Evolutionary conservation across 2,888 invertebrate genomes (phyloP).

Genomic region (Acrobasis consociella): DNA sequence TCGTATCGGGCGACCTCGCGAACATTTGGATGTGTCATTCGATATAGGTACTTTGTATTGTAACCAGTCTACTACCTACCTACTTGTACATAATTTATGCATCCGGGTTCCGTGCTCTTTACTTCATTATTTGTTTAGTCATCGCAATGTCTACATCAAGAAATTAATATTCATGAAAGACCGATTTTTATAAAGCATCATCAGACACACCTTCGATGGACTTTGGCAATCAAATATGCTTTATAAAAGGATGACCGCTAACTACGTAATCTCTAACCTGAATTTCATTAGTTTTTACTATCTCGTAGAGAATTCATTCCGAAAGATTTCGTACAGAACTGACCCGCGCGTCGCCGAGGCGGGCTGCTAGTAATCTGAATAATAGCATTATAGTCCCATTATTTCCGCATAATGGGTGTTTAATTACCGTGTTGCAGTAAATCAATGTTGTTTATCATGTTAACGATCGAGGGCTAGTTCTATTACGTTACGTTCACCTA

Average conservation of each 20-base stretch:
- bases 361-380: slow-evolving; percentile 22
- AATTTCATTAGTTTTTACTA: too few species aligned
- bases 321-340: too few species aligned
- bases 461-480: slow-evolving; percentile 34
- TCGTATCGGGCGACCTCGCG: slow-evolving; percentile 51
- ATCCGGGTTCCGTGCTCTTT: slow-evolving; percentile 58
- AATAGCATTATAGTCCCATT: slow-evolving; percentile 27
- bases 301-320: too few species aligned
- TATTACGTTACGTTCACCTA: not conserved
- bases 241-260: too few species aligned
- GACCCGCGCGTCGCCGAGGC: too few species aligned
- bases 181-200: not conserved
- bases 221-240: too few species aligned
- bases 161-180: not conserved
- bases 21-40: slow-evolving; percentile 52
- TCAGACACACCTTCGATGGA: too few species aligned
- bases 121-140: slow-evolving; percentile 52
- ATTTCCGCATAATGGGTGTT: slow-evolving; percentile 41
- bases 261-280: too few species aligned
- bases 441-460: slow-evolving; percentile 35
- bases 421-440: slow-evolving; percentile 43
- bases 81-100: slow-evolving; percentile 37
- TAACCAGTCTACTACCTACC: slow-evolving; percentile 42
- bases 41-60: slow-evolving; percentile 45
- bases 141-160: slow-evolving; percentile 37